These are phyloP conservation scores for Porites australiensis DNA, from an alignment of 64 coral and sea anemone genomes.

Conservation along the genomic window DNA sequence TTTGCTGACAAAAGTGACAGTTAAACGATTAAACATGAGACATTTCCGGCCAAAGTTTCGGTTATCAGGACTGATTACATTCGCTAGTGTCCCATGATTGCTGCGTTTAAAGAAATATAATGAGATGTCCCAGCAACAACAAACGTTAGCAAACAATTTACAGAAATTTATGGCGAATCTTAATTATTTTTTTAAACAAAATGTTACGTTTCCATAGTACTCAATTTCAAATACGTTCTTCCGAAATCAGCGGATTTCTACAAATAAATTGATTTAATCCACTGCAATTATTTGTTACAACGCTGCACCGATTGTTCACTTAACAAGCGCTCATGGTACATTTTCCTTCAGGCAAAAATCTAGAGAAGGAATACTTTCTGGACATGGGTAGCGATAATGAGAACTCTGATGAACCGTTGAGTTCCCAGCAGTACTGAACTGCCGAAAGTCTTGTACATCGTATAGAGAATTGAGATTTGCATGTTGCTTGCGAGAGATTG, in stretches of 20 bases:
- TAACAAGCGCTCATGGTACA: neutral
- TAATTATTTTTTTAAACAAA: conserved; percentile 36
- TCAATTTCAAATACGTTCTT: neutral
- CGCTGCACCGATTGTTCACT: neutral
- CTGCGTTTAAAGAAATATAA: conserved; percentile 6
- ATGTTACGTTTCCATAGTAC: neutral
- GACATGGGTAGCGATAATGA: too few species aligned
- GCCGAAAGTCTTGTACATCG: too few species aligned
- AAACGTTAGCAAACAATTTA: neutral
- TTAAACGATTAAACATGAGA: neutral
- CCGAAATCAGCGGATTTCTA: neutral
- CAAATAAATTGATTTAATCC: neutral
- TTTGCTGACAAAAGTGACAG: conserved; percentile 9
- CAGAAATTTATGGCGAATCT: neutral
- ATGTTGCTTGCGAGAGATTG: too few species aligned
- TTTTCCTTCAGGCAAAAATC: too few species aligned
- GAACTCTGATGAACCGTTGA: too few species aligned
- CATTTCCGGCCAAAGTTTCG: conserved; percentile 3
- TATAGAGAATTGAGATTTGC: too few species aligned
- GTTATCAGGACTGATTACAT: neutral
- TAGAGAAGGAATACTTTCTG: too few species aligned
- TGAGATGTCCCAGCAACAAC: neutral
- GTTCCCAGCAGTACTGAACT: too few species aligned
- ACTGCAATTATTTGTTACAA: neutral
- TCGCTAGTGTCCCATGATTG: neutral